These are phyloP conservation scores for Microcebus tavaratra DNA, from an alignment of 2,113 vertebrate genomes.

Conservation along the genomic window DNA sequence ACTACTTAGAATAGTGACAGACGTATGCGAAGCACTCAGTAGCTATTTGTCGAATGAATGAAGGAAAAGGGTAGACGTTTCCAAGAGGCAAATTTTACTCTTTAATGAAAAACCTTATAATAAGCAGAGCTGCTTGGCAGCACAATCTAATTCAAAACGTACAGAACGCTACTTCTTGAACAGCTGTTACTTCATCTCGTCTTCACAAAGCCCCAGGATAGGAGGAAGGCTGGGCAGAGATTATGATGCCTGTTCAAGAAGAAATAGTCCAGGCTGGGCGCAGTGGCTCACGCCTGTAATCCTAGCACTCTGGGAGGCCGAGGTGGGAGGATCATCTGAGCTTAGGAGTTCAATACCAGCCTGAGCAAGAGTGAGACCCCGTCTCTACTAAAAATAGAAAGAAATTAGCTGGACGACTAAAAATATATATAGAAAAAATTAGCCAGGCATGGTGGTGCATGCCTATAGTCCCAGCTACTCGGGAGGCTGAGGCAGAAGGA, in stretches of 20 bases:
- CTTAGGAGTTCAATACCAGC: too few species aligned
- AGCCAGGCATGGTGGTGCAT: too few species aligned
- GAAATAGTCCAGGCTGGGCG: too few species aligned
- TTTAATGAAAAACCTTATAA: conserved; percentile 8
- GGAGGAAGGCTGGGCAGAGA: not conserved
- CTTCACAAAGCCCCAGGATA: not conserved
- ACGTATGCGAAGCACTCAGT: not conserved
- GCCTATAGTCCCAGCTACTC: too few species aligned
- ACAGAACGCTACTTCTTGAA: not conserved
- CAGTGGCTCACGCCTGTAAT: too few species aligned
- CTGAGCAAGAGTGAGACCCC: too few species aligned
- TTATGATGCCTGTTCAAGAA: not conserved
- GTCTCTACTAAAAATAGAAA: too few species aligned
- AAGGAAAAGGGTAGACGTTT: conserved; percentile 1
- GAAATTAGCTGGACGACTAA: too few species aligned
- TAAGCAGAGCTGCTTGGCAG: not conserved
- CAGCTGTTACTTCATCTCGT: not conserved
- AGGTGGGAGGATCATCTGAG: too few species aligned
- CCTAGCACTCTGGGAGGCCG: too few species aligned
- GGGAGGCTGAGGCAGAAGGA: too few species aligned
- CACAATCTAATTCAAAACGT: not conserved
- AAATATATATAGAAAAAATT: too few species aligned
- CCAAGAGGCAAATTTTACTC: conserved; percentile 9
- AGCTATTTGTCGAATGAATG: not conserved
- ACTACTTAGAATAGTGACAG: not conserved